Percentiles rank a stretch among this genome's conserved stretches.
These are phyloP conservation scores for Hippocampus guttulatus DNA, from an alignment of 2,113 vertebrate genomes.

Conservation along the genomic window DNA sequence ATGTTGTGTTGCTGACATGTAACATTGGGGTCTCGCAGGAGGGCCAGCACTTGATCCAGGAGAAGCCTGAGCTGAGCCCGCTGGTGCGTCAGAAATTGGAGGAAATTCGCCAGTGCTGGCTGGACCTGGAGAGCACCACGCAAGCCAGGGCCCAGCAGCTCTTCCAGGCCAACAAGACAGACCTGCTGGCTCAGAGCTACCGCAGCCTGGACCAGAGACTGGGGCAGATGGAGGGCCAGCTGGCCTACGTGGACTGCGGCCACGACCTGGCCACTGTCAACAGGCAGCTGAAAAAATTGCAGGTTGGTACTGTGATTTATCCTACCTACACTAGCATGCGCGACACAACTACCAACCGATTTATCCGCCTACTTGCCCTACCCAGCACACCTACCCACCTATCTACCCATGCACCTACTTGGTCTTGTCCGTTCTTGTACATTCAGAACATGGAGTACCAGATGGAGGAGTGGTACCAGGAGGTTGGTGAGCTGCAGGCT, in stretches of 20 bases:
- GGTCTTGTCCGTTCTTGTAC: neutral
- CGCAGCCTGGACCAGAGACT: conserved; percentile 80
- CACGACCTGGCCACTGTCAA: conserved; percentile 83
- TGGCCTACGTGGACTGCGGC: conserved; percentile 75
- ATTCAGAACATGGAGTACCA: conserved; percentile 84
- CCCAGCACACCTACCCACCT: neutral
- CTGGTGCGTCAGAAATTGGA: conserved; percentile 80
- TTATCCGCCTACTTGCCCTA: no score
- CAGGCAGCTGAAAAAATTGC: conserved; percentile 86
- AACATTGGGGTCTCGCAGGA: conserved; percentile 67
- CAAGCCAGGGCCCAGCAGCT: conserved; percentile 85
- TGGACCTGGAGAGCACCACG: conserved; percentile 83
- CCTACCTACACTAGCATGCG: no score
- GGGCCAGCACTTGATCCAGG: conserved; percentile 84
- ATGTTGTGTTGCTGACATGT: neutral
- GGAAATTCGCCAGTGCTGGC: conserved; percentile 87
- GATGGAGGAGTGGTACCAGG: conserved; percentile 87
- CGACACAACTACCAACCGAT: neutral
- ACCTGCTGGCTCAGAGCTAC: conserved; percentile 85
- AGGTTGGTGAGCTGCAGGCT: conserved; percentile 82
- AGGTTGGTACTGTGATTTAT: conserved; percentile 48
- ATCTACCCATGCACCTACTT: neutral
- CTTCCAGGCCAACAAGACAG: conserved; percentile 82
- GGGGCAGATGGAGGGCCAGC: conserved; percentile 80
- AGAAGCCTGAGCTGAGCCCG: conserved; percentile 83